phyloP scores from a whole-genome alignment of 2,888 invertebrate genomes.

The Athetis lepigone region DNA sequence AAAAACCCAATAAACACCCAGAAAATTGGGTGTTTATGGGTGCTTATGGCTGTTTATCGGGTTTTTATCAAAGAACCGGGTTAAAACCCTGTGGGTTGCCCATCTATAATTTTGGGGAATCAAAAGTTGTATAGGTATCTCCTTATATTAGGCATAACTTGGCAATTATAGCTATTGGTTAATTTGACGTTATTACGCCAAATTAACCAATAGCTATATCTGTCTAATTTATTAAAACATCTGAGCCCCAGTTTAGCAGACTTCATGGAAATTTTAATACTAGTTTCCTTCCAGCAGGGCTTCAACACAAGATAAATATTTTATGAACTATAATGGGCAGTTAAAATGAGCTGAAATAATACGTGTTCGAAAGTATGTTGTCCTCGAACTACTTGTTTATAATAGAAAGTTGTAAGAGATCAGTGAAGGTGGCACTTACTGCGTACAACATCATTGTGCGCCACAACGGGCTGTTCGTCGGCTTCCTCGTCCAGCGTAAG shows the following conservation, averaged over 20 bases:
- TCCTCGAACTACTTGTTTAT: no score
- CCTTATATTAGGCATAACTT: no score
- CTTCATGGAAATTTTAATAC: neutral
- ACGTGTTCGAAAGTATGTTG: neutral
- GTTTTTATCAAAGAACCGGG: no score
- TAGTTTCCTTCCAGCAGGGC: neutral
- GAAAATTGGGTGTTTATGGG: no score
- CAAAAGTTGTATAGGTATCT: no score
- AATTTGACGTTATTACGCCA: no score
- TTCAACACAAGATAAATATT: constrained; percentile 5
- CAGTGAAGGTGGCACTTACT: constrained; percentile 76
- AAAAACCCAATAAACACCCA: no score
- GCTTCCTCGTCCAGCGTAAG: constrained; percentile 95
- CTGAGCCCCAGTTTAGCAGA: neutral
- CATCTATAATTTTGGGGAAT: no score
- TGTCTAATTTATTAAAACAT: neutral
- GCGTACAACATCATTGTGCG: constrained; percentile 91
- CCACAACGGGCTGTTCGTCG: constrained; percentile 93
- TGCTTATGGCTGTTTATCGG: no score
- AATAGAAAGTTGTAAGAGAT: neutral
- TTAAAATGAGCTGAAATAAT: neutral
- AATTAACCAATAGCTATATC: neutral
- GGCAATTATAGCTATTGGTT: no score
- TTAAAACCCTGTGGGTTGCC: no score
- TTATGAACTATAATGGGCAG: neutral